These are phyloP conservation scores for Scaptomyza tumidula DNA, from an alignment of 2,888 invertebrate species.

Conservation along the genomic window DNA sequence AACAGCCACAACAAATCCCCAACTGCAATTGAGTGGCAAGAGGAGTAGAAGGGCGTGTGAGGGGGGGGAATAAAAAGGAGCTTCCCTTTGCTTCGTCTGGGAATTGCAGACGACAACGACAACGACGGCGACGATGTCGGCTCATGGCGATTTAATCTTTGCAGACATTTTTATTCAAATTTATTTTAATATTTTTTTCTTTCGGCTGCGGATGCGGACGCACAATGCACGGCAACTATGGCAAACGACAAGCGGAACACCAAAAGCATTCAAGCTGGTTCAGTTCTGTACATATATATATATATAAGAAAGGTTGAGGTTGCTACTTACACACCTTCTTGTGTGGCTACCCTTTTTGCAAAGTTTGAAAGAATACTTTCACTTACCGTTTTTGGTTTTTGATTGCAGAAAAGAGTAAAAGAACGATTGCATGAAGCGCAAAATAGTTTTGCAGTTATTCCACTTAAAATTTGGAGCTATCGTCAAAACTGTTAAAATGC, in stretches of 20 bases:
- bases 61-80: not conserved
- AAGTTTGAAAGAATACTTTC: not conserved
- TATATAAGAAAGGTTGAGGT: too few relatives aligned
- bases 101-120: constrained; percentile 74
- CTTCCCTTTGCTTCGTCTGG: constrained; percentile 56
- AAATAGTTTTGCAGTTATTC: not conserved
- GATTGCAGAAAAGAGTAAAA: not conserved
- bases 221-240: constrained; percentile 64
- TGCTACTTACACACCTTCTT: not conserved
- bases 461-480: not conserved
- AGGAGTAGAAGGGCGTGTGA: not conserved
- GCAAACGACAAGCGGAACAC: constrained; percentile 24
- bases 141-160: constrained; percentile 80
- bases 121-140: constrained; percentile 24
- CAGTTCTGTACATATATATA: not conserved
- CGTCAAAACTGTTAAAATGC: not conserved
- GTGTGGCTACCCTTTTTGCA: too few relatives aligned
- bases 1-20: constrained; percentile 15
- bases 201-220: constrained; percentile 50
- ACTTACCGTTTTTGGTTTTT: not conserved
- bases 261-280: not conserved
- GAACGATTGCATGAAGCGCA: not conserved
- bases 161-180: constrained; percentile 80
- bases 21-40: constrained; percentile 37
- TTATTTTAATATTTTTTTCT: constrained; percentile 72